Evolutionary conservation across 1,140 invertebrate species (phyloP).

Genomic region (Drosophila pachea): DNA sequence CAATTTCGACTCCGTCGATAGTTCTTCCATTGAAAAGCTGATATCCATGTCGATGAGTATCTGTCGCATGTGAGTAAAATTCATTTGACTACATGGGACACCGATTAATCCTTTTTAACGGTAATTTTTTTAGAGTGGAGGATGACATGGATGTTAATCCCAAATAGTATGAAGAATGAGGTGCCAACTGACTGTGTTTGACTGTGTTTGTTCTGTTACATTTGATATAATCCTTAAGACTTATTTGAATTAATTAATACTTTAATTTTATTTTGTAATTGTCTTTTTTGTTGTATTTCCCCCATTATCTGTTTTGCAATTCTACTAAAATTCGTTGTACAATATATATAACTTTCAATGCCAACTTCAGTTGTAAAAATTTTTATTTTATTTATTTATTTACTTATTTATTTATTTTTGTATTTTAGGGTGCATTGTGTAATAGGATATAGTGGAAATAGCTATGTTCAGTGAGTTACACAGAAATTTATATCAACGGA

Average conservation of each 20-base stretch:
- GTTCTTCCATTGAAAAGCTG: slow-evolving; percentile 25
- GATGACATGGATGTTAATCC: slow-evolving; percentile 38
- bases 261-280: no score
- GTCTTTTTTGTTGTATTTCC: no score
- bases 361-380: no score
- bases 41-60: slow-evolving; percentile 34
- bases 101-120: background rate
- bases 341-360: no score
- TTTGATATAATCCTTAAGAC: no score
- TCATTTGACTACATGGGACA: background rate
- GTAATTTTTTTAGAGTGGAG: slow-evolving; percentile 36
- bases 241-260: no score
- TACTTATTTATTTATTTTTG: background rate
- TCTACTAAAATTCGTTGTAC: no score
- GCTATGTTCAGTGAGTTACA: background rate
- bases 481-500: slow-evolving; percentile 2
- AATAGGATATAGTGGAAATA: slow-evolving; percentile 7
- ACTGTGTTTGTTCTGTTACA: background rate
- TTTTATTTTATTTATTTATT: slow-evolving; percentile 1
- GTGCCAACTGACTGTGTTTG: background rate
- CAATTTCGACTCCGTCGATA: slow-evolving; percentile 31
- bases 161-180: background rate
- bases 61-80: slow-evolving; percentile 35
- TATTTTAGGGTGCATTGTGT: background rate
- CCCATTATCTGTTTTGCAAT: no score